phyloP scores from a whole-genome alignment of 2,888 invertebrate genomes.

The Mayetiola destructor region DNA sequence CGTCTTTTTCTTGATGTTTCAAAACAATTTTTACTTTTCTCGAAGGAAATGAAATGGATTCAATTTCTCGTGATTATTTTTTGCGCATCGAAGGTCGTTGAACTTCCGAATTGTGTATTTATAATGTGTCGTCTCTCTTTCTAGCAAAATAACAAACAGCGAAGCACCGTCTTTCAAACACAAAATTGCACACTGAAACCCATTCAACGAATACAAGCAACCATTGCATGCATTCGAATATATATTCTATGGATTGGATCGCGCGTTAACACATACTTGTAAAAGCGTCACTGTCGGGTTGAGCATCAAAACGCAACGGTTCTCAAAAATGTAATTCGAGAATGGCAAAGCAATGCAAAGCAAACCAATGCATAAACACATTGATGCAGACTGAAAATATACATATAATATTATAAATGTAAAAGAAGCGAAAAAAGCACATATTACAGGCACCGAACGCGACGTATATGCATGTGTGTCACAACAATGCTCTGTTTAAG shows the following conservation, averaged over 20 bases:
- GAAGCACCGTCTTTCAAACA: background rate
- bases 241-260: background rate
- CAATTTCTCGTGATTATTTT: background rate
- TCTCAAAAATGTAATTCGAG: background rate
- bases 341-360: background rate
- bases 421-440: no score
- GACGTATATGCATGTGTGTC: no score
- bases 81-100: slow-evolving; percentile 5
- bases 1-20: background rate
- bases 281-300: background rate
- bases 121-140: slow-evolving; percentile 7
- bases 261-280: slow-evolving; percentile 4
- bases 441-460: no score
- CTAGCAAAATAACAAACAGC: slow-evolving; percentile 10
- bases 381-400: no score
- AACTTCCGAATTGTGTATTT: slow-evolving; percentile 11
- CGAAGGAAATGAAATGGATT: no score
- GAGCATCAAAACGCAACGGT: background rate
- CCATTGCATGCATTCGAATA: no score
- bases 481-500: no score
- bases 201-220: no score
- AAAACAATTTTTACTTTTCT: background rate
- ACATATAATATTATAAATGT: no score
- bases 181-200: background rate
- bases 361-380: background rate